Evolutionary conservation across 53 echinoderm and acorn worm species (phyloP).

Genomic region (Echinarachnius parma): DNA sequence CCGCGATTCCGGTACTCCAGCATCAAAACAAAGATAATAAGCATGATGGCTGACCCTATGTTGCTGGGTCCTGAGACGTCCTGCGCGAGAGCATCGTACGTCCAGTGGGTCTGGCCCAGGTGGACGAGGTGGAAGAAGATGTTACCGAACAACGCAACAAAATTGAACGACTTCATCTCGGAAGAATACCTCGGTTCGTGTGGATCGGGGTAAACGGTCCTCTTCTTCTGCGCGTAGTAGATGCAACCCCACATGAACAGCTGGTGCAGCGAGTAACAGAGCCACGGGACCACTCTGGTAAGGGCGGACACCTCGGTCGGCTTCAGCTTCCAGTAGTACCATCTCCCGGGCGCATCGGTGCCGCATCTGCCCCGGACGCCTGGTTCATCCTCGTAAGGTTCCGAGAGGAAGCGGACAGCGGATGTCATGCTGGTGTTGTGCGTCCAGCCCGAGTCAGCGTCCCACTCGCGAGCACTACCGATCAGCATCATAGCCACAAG

Average conservation of each 20-base stretch:
- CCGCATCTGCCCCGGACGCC: conserved; percentile 37
- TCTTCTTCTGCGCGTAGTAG: conserved; percentile 46
- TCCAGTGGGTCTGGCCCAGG: conserved; percentile 48
- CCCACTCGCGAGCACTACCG: conserved; percentile 44
- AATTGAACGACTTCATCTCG: conserved; percentile 39
- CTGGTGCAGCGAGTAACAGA: conserved; percentile 44
- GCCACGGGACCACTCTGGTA: conserved; percentile 43
- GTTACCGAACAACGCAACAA: conserved; percentile 37
- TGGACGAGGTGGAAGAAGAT: conserved; percentile 42
- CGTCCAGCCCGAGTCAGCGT: conserved; percentile 47
- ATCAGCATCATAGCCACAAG: conserved; percentile 14
- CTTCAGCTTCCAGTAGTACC: conserved; percentile 62
- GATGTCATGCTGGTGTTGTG: conserved; percentile 52
- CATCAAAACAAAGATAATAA: conserved; percentile 39
- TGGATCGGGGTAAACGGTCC: not conserved
- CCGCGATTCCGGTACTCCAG: conserved; percentile 58
- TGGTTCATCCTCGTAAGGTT: conserved; percentile 26
- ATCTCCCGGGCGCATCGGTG: conserved; percentile 22
- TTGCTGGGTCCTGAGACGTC: conserved; percentile 50
- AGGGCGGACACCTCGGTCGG: conserved; percentile 19
- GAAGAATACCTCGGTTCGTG: conserved; percentile 32
- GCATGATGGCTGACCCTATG: conserved; percentile 51
- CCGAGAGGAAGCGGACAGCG: conserved; percentile 37
- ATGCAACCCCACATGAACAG: conserved; percentile 50
- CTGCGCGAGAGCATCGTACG: conserved; percentile 52